Evolutionary conservation across 2,888 invertebrate genomes (phyloP), one percentile per base, ranked within the genome.

Genomic region (Ophion costatus): DNA sequence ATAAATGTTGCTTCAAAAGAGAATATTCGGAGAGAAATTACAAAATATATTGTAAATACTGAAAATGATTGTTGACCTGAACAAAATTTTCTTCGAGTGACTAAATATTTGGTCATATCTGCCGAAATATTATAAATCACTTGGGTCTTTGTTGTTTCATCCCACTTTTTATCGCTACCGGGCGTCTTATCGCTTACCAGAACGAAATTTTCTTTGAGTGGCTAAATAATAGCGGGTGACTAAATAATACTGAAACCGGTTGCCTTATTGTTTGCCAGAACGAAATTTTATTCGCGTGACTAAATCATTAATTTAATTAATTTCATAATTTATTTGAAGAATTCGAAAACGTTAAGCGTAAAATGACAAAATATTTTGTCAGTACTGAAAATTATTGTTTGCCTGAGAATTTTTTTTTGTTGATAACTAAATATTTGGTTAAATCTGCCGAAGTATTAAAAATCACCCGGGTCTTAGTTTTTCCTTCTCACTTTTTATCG

Each of bases 221-320:
- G 24, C 24, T 24, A 24, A 24, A 24, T 24, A 24, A 24, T 24
- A 24, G 24, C 24, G 24, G 24, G 24, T 1, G 24, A 24, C 24
- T 24, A 24, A 24, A 24, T 24, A 24, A 24, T 57, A 57, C 7
- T n/a, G 57, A 10, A 17, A 57, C 57, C 57, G 57, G 57, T 11
- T 57, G 57, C n/a, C n/a, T 57, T 57, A 57, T 24, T 57, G n/a
- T 57, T 57, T 57, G n/a, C 57, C n/a, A 57, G 57, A 57, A 57
- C n/a, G 63, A 63, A 63, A 22, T 63, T 63, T 63, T 63, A 63
- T 63, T 63, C 24, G 63, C 63, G 63, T 63, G 63, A 63, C 63
- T 24, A 63, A 63, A 63, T 63, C 9, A 63, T 63, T 24, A 63
- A 63, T 59, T 59, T n/a, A 6, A 59, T 59, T 59, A 59, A 20